These are phyloP conservation scores for Micrastur ruficollis DNA, from an alignment of 2,797 vertebrate species.

Conservation along the genomic window DNA sequence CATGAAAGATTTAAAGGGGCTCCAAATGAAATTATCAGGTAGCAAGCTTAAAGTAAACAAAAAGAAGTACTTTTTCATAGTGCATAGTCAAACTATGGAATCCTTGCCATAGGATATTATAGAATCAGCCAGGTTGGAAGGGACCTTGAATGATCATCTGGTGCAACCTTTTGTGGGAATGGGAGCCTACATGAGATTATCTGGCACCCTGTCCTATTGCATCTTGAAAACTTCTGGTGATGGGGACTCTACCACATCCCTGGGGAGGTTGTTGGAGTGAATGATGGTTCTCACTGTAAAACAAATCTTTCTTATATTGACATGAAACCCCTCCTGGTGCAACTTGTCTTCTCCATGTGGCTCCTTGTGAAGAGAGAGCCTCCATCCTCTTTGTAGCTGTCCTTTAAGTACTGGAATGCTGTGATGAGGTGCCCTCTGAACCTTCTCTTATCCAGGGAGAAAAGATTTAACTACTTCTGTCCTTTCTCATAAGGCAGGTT, in stretches of 20 bases:
- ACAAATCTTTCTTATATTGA: background rate
- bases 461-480: background rate
- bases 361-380: background rate
- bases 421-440: background rate
- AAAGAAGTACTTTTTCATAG: background rate
- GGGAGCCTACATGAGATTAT: background rate
- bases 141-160: rapidly evolving
- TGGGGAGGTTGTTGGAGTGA: background rate
- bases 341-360: background rate
- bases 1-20: background rate
- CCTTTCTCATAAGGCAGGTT: background rate
- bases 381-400: background rate
- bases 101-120: background rate
- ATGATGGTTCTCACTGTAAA: background rate
- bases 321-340: background rate
- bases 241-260: too few relatives aligned
- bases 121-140: background rate
- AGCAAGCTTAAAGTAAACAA: background rate
- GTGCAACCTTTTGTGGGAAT: background rate
- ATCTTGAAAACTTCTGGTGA: background rate
- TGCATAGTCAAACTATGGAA: background rate
- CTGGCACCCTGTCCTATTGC: background rate
- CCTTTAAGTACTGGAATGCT: background rate
- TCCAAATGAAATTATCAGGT: background rate
- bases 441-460: background rate